phyloP scores from a whole-genome alignment of 2,797 vertebrate genomes.

The Mycteria americana region DNA sequence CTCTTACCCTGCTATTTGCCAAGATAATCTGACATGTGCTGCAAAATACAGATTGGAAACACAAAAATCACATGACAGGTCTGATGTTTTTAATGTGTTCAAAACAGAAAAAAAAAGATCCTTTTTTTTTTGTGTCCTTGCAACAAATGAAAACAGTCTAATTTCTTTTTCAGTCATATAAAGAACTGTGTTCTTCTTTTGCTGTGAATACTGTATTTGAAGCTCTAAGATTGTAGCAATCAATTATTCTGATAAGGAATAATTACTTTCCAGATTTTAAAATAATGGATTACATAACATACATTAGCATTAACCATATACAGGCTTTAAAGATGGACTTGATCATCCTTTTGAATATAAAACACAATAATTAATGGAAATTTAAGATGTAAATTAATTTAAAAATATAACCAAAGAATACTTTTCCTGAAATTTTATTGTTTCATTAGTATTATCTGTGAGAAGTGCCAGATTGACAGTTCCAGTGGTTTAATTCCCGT shows the following conservation, averaged over 20 bases:
- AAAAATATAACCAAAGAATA: not conserved
- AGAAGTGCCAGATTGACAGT: not conserved
- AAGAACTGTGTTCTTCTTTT: not conserved
- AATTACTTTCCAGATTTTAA: not conserved
- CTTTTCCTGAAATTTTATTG: not conserved
- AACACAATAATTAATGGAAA: not conserved
- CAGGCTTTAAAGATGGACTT: not conserved
- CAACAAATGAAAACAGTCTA: not conserved
- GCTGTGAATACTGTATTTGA: not conserved
- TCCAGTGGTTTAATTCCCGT: not conserved
- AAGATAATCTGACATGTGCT: not conserved
- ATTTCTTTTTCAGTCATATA: not conserved
- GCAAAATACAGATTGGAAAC: not conserved
- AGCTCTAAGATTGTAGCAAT: not conserved
- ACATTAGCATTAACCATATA: not conserved
- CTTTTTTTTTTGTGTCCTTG: not conserved
- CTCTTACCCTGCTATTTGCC: not conserved
- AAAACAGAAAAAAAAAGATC: not conserved
- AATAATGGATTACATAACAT: not conserved
- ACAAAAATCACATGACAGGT: not conserved
- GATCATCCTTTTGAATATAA: not conserved
- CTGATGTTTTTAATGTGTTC: not conserved
- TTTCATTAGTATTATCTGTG: not conserved
- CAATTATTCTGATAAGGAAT: not conserved
- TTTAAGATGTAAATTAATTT: not conserved